Base-by-base conservation (phyloP, 2,797 vertebrate species). In the Tapirus indicus region DNA sequence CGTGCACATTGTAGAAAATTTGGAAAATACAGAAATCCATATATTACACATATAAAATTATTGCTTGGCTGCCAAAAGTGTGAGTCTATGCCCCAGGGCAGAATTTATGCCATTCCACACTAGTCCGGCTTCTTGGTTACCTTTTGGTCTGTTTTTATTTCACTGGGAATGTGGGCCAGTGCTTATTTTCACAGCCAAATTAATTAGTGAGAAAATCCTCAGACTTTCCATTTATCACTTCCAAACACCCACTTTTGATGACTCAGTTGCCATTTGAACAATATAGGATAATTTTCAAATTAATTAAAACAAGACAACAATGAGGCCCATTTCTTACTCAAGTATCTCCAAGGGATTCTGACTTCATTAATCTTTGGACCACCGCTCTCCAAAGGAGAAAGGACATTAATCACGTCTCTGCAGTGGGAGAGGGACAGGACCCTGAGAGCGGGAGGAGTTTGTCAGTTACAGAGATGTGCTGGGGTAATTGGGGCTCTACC, bases 141-240 rank as follows among this genome's bases (percentile, higher is more conserved):
- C 64, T 82, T 92, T 95, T 38, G 52, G 80, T 92, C 62, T 96
- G 93, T 92, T 98, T 97, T 95, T 78, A 95, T 95, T 98, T 96
- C 97, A 80, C 80, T 95, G 71, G 52, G 88, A 95, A 95, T 94
- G 78, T 93, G 90, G 87, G 88, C 97, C 91, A 94, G 68, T 94
- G 93, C 93, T 98, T 95, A 95, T 94, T 97, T 97, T 98, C 96
- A 97, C 92, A 97, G 97, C 97, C 94, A 97, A 97, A 95, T 98
- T 98, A 98, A 98, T 97, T 98, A 98, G 98, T 97, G 97, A 98
- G 97, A 97, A 97, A 97, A 95, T 64, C 68, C 88, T 97, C 95
- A 96, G 97, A 97, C 87, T 97, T 97, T 97, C 97, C 95, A 97
- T 97, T 93, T 97, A 97, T 97, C 94, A 97, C 72, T 95, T 98